Base-by-base conservation (phyloP, 2,888 invertebrate species). In the Orthosia gracilis region DNA sequence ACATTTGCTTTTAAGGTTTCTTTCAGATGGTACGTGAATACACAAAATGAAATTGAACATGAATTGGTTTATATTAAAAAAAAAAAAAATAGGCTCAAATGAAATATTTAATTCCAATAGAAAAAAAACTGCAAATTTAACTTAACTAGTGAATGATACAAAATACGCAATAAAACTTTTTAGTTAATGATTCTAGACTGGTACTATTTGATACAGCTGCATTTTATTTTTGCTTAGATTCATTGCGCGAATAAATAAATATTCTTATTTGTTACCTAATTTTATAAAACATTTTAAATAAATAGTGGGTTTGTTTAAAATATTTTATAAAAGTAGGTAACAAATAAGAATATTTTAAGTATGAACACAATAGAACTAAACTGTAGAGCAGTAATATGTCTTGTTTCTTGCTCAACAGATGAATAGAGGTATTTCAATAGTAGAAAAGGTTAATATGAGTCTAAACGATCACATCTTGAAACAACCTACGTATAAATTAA, bases 401-500 rank as follows among this genome's bases (percentile, higher is more conserved):
- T 50, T 49, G 1, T 17, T 70, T n/a, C 7, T 50, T 58, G 18
- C 40, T 23, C 64, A 52, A 59, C 4, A 59, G n/a, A 47, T n/a
- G 0, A 31, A 54, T n/a, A 52, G 5, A 23, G 15, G 3, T 21
- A 21, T 31, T 57, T 65, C 17, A 52, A 11, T 40, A 23, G 4
- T 5, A 26, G 31, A 64, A 54, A 68, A 80, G 49, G 61, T 69
- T 63, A 54, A 55, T 59, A 26, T 55, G 21, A 52, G 2, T 54
- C 52, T 57, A 75, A 69, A 61, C 50, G 59, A 65, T 26, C 45
- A 64, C 65, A 31, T 50, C 49, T 68, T 50, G 40, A 62, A 67
- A 64, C 18, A 23, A 18, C 68, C 7, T 52, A 47, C 15, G 59
- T 45, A 80, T 72, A 47, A 80, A 81, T 83, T 82, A 59, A 82